Evolutionary conservation across 2,888 invertebrate species (phyloP).

Genomic region (Oconnorella tubifera): DNA sequence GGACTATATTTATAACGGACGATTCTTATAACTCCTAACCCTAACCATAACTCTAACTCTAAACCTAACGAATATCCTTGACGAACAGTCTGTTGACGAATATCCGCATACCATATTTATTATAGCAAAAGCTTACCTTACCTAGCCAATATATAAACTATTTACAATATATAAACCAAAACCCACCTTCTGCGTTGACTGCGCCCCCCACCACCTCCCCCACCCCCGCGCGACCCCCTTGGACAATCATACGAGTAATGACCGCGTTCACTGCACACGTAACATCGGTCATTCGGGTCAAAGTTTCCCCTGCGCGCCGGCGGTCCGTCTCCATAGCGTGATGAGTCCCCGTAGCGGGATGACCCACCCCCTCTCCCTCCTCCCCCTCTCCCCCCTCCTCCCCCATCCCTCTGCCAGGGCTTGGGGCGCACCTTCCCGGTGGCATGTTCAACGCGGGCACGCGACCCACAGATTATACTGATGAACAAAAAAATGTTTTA

Average conservation of each 20-base stretch:
- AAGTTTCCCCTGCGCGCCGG: conserved; percentile 62
- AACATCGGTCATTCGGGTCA: conserved; percentile 86
- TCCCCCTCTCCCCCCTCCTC: conserved; percentile 37
- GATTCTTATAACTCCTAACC: too few species aligned
- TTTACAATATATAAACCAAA: background rate
- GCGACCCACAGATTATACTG: conserved; percentile 65
- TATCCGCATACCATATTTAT: too few species aligned
- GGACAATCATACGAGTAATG: conserved; percentile 86
- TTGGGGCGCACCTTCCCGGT: conserved; percentile 66
- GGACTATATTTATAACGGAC: too few species aligned
- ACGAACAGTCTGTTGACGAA: too few species aligned
- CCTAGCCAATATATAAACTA: too few species aligned
- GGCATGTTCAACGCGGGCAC: conserved; percentile 87
- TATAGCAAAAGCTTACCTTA: too few species aligned
- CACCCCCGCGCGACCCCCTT: conserved; percentile 30
- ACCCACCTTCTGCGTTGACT: background rate
- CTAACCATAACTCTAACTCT: too few species aligned
- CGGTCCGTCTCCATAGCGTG: conserved; percentile 31
- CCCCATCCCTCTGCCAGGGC: conserved; percentile 32
- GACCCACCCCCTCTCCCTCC: conserved; percentile 24
- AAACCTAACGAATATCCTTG: too few species aligned
- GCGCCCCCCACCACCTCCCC: conserved; percentile 16
- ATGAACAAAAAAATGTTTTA: too few species aligned
- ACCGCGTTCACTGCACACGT: conserved; percentile 88
- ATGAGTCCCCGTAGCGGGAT: conserved; percentile 22